phyloP scores from a whole-genome alignment of 2,797 vertebrate genomes.

The Eurystomus glaucurus region DNA sequence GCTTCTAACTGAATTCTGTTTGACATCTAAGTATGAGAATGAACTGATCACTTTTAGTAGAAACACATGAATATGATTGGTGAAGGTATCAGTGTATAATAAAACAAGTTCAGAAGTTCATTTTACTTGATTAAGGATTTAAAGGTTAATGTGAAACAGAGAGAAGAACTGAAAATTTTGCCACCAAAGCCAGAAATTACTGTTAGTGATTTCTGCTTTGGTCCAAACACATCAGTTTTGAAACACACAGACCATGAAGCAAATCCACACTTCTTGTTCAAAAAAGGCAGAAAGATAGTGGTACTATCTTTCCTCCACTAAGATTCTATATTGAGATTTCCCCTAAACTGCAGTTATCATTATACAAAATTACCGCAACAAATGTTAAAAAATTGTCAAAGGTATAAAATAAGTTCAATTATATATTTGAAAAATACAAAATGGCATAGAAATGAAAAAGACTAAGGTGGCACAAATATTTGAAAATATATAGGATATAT shows the following conservation, averaged over 20 bases:
- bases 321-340: background rate
- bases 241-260: background rate
- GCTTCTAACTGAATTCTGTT: background rate
- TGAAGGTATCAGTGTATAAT: background rate
- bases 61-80: background rate
- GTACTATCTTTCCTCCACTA: background rate
- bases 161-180: background rate
- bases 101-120: background rate
- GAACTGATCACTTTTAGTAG: background rate
- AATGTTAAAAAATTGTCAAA: background rate
- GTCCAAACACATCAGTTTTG: background rate
- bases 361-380: background rate
- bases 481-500: background rate
- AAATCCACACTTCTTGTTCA: background rate
- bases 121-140: background rate
- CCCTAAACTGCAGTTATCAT: background rate
- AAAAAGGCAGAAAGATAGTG: background rate
- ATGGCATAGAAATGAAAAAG: background rate
- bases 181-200: background rate
- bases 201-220: background rate
- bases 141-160: background rate
- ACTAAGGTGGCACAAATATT: background rate
- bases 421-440: background rate
- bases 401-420: background rate
- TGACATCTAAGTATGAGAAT: background rate